phyloP scores from a whole-genome alignment of 2,113 vertebrate genomes.

The Daphoenositta chrysoptera region DNA sequence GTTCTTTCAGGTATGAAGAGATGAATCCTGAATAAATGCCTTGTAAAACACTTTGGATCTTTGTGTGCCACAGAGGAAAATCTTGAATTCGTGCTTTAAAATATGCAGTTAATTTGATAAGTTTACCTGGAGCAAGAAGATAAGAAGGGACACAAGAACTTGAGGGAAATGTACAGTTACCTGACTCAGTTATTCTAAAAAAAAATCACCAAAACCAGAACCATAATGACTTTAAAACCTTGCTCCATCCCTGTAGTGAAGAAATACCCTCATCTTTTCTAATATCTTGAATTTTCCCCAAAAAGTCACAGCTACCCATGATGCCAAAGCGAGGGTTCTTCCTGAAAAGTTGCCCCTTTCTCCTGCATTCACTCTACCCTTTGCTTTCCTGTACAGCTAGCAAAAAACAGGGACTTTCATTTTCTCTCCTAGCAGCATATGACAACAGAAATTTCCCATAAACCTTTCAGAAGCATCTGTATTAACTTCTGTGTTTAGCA shows the following conservation, averaged over 20 bases:
- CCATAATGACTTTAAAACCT: not conserved
- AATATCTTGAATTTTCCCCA: not conserved
- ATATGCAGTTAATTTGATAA: not conserved
- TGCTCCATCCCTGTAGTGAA: not conserved
- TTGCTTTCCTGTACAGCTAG: not conserved
- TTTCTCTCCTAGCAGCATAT: not conserved
- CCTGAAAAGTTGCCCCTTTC: not conserved
- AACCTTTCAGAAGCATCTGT: not conserved
- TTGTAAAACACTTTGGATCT: not conserved
- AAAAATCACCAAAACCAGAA: not conserved
- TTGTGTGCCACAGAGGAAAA: not conserved
- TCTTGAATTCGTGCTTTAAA: not conserved
- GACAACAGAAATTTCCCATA: not conserved
- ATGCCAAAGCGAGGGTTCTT: not conserved
- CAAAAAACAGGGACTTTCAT: not conserved
- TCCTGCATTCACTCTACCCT: not conserved
- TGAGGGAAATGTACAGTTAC: not conserved
- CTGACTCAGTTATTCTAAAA: not conserved
- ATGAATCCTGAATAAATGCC: not conserved
- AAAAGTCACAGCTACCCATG: not conserved
- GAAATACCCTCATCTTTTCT: not conserved
- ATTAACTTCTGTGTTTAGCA: not conserved
- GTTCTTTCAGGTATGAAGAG: constrained; percentile 11
- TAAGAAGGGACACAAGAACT: not conserved
- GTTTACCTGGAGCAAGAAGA: not conserved